Base-by-base conservation (phyloP, 2,888 invertebrate genomes). In the Lasioglossum pauxillum region DNA sequence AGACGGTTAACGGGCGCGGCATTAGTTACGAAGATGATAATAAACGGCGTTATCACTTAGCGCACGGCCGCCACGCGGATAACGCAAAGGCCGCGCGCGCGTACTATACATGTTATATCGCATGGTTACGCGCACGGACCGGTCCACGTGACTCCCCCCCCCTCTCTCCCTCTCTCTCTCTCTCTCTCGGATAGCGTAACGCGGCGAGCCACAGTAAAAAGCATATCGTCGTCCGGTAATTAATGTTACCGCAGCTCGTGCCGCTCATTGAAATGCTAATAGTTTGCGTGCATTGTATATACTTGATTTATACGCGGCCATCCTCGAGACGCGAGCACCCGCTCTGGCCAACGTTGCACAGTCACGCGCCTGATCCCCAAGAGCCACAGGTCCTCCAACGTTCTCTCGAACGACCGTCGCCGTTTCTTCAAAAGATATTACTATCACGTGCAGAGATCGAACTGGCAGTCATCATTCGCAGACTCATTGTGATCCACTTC, bases 11-110 rank as follows among this genome's bases (percentile, higher is more conserved):
- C 87, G 78, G 79, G 53, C 78, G 73, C 67, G 80, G 84, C 87
- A 85, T 91, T 90, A 90, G 88, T 88, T 85, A 84, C 81, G 86
- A 87, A 83, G 85, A 90, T 84, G 88, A 91, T 91, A 91, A 91
- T 84, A 83, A 90, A 91, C 84, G 75, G 79, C 85, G 88, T 91
- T 91, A 90, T 90, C 90, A 82, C 81, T 90, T 84, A 80, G 83
- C 84, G 71, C 86, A 83, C 72, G 75, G 77, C 41, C 64, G 72
- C 53, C 53, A 53, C 35, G 67, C 67, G 87, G 88, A 88, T 88
- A 88, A 85, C 88, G 82, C 80, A 85, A 67, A 60, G 60, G 57
- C 23, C 72, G 57, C 72, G 46, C 49, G 49, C 49, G 19, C 23
- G 23, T 53, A 53, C 23, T 53, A 53, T 53, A 53, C 23, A 23